phyloP scores from a whole-genome alignment of 1,140 invertebrate genomes.

The Drosophila repleta region DNA sequence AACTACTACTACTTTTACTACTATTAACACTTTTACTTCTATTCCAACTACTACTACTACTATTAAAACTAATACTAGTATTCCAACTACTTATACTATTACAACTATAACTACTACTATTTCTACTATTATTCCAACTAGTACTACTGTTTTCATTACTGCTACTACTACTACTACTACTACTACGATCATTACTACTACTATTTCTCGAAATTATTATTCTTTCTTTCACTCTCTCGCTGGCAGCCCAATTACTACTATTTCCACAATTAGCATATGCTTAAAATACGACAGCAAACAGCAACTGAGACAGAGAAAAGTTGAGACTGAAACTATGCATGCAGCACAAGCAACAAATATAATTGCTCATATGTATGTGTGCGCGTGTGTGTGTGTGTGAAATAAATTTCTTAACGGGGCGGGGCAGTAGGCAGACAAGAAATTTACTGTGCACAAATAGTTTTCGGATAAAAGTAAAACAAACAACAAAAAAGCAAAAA shows the following conservation, averaged over 20 bases:
- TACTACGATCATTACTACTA: no score
- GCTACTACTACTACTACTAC: no score
- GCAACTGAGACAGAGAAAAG: conserved; percentile 13
- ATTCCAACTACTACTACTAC: background rate
- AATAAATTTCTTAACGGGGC: conserved; percentile 52
- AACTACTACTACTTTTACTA: background rate
- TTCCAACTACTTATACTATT: background rate
- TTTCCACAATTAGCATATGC: no score
- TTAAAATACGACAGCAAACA: no score
- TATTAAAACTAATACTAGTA: background rate
- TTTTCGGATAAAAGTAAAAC: conserved; percentile 29
- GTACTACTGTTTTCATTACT: background rate
- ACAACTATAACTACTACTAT: background rate
- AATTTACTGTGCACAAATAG: conserved; percentile 57
- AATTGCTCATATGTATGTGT: conserved; percentile 23
- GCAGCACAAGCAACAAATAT: conserved; percentile 39
- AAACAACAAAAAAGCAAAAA: conserved; percentile 2
- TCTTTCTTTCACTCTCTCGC: no score
- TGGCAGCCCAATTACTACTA: no score
- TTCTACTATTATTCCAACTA: background rate
- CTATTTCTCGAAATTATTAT: no score
- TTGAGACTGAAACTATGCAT: conserved; percentile 49
- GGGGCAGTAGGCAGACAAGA: conserved; percentile 14
- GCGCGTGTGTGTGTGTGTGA: conserved; percentile 32
- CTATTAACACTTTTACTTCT: background rate